These are phyloP conservation scores for Pristionchus fissidentatus DNA, from an alignment of 2,888 invertebrate species.

Conservation along the genomic window DNA sequence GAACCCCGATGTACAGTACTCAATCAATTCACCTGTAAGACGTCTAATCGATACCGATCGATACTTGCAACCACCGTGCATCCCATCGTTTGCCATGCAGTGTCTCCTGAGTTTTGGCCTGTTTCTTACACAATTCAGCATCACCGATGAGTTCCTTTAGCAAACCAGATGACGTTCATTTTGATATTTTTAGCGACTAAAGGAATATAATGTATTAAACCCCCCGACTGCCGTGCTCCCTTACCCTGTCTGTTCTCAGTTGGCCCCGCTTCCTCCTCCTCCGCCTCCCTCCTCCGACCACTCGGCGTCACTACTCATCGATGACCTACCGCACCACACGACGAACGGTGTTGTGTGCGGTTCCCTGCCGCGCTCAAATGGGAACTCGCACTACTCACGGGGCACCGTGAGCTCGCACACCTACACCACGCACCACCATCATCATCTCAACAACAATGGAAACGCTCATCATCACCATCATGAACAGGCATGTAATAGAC, in stretches of 20 bases:
- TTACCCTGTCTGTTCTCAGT: neutral
- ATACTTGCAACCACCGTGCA: no score
- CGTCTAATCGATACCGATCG: constrained; percentile 9
- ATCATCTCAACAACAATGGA: no score
- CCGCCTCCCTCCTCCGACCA: constrained; percentile 17
- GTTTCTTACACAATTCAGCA: neutral
- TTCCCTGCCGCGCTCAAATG: constrained; percentile 33
- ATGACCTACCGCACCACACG: neutral
- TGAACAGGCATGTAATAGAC: constrained; percentile 40
- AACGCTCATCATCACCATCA: constrained; percentile 29
- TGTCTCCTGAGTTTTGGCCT: constrained; percentile 15
- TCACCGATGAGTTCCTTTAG: neutral
- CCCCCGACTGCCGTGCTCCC: neutral
- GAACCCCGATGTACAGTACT: constrained; percentile 65
- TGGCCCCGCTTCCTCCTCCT: constrained; percentile 23
- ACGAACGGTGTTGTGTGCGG: constrained; percentile 41
- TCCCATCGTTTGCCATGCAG: constrained; percentile 3
- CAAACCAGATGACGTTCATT: neutral
- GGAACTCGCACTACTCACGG: neutral
- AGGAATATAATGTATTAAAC: neutral
- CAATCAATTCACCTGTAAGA: constrained; percentile 69
- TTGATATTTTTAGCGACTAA: neutral
- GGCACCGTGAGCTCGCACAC: neutral
- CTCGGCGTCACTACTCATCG: constrained; percentile 35
- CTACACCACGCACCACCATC: neutral